These are phyloP conservation scores for Cynocephalus volans DNA, from an alignment of 2,113 vertebrate genomes.

Conservation along the genomic window DNA sequence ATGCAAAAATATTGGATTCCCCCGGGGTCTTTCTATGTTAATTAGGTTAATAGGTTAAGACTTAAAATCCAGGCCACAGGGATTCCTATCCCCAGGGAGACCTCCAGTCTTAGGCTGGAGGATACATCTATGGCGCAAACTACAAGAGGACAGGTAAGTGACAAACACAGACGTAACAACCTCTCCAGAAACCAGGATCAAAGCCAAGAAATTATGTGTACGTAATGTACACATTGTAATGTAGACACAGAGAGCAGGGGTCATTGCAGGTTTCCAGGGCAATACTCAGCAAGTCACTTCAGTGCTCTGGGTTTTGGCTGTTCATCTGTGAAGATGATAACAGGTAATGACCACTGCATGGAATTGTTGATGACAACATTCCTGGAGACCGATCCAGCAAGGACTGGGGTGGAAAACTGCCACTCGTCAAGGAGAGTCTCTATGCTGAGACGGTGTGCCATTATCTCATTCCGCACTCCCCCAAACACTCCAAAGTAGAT, in stretches of 20 bases:
- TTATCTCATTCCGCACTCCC: neutral
- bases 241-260: no score
- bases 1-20: neutral
- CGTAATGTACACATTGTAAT: accelerated
- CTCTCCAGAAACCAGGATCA: neutral
- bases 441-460: accelerated
- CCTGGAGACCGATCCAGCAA: neutral
- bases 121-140: neutral
- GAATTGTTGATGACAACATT: accelerated
- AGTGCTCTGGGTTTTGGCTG: neutral
- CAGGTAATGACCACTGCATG: accelerated
- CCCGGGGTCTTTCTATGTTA: neutral
- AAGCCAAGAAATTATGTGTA: no score
- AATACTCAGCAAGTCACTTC: neutral
- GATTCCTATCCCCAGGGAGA: neutral
- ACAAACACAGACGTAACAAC: neutral
- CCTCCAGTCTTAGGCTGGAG: neutral
- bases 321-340: accelerated
- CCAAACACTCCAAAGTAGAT: neutral
- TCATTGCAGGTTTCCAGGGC: neutral
- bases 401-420: no score
- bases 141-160: no score
- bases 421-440: accelerated
- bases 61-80: neutral
- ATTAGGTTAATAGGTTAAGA: neutral